Conservation (phyloP, 2,797 vertebrate species). For the Orestias chungarensis region DNA sequence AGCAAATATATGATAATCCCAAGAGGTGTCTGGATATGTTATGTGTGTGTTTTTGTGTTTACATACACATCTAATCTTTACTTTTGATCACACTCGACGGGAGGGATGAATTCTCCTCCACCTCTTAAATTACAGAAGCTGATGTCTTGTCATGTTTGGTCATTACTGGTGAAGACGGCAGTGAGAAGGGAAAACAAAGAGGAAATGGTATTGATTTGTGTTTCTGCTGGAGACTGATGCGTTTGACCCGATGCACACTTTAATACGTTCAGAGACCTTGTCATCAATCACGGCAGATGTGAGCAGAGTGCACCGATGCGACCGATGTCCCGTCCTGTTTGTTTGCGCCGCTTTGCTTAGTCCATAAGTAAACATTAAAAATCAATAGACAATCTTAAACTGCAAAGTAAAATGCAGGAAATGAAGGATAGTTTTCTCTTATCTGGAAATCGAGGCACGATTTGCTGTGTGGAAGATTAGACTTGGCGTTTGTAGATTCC, state of each 20-base stretch:
- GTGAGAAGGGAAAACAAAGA: conserved; percentile 76
- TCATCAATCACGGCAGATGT: conserved; percentile 81
- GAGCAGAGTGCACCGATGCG: conserved; percentile 71
- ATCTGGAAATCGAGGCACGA: conserved; percentile 80
- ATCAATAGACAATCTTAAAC: conserved; percentile 95
- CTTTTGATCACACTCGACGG: conserved; percentile 76
- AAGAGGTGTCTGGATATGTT: conserved; percentile 61
- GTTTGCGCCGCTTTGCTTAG: conserved; percentile 67
- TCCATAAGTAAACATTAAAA: conserved; percentile 89
- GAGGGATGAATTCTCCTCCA: conserved; percentile 78
- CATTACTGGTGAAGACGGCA: conserved; percentile 77
- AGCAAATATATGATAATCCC: conserved; percentile 64
- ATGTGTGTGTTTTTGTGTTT: not conserved
- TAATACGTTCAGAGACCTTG: conserved; percentile 84
- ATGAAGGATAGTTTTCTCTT: conserved; percentile 82
- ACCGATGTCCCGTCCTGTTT: conserved; percentile 72
- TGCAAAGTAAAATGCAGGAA: conserved; percentile 86
- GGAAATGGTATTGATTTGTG: conserved; percentile 82
- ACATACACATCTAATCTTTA: conserved; percentile 70
- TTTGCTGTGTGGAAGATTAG: conserved; percentile 80
- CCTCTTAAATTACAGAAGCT: conserved; percentile 81
- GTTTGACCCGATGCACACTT: conserved; percentile 81
- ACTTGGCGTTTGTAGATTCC: conserved; percentile 72
- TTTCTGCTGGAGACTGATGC: conserved; percentile 78
- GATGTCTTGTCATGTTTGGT: conserved; percentile 86